Base-by-base conservation (phyloP, 2,797 vertebrate species). In the Chromis chromis region DNA sequence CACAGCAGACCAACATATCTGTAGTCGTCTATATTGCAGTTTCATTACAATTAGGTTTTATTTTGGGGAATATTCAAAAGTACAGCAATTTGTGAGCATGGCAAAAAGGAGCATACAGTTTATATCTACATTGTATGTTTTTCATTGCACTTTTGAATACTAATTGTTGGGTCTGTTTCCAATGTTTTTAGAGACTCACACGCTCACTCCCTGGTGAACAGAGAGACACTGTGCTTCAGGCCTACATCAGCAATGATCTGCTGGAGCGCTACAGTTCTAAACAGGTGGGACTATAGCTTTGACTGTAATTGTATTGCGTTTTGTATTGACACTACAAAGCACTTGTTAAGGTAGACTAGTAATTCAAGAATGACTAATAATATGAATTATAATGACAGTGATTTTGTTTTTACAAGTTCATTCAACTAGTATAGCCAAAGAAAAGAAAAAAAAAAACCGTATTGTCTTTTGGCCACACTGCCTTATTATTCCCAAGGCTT, bases 151-250 rank as follows among this genome's bases (percentile, higher is more conserved):
- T 19, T 36, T 53, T 33, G 19, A 13, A 12, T 52, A 4, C 40
- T 42, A 42, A 42, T 21, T 22, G 17, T n/a, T 21, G 9, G 19
- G 4, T 75, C 8, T 64, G 57, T 76, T 69, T 78, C 36, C 79
- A 21, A 50, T 27, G 6, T 14, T 60, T 48, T 64, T 46, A 99
- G 98, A 96, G 98, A 79, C 89, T 99, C 88, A 99, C 98, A 55
- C 96, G 95, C 1, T 98, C 98, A 1, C 93, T 96, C 42, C 96
- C 95, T 0, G 98, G 97, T n/a, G 98, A 99, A 67, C 98, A 99
- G 90, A 96, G 97, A 84, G 97, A 99, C 87, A 97, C 96, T 0
- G 94, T 99, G 14, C 92, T 99, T 73, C 97, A 99, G 78, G 97
- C 97, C 65, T 99, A 96, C 69, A 92, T 99, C 89, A 96, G 93